These are phyloP conservation scores for Tholera decimalis DNA, from an alignment of 2,888 invertebrate genomes.

Conservation along the genomic window DNA sequence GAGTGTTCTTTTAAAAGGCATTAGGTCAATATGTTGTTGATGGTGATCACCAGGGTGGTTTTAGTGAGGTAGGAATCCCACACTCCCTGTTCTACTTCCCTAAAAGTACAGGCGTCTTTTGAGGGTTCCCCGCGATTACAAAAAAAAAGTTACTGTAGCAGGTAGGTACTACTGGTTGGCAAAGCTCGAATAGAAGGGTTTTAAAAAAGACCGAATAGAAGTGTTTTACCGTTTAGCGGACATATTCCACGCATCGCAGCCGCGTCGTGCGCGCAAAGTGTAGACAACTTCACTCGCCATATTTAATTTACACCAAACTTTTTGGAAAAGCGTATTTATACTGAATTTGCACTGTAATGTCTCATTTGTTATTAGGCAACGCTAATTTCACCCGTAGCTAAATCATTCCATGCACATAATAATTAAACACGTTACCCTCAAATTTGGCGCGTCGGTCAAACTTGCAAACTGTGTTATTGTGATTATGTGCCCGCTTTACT, in stretches of 20 bases:
- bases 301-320: constrained; percentile 84
- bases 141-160: not conserved
- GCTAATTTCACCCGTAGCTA: constrained; percentile 78
- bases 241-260: constrained; percentile 75
- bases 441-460: constrained; percentile 77
- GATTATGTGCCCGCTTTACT: constrained; percentile 71
- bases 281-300: constrained; percentile 76
- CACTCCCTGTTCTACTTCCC: no score
- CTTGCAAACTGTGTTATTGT: constrained; percentile 77
- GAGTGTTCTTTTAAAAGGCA: no score
- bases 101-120: no score
- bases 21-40: no score
- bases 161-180: not conserved
- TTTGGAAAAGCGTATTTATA: constrained; percentile 78
- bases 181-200: constrained; percentile 13
- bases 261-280: constrained; percentile 76
- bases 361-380: constrained; percentile 82
- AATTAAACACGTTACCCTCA: constrained; percentile 79
- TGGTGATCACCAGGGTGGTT: no score
- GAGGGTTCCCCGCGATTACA: no score
- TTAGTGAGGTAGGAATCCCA: no score
- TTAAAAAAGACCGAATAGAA: constrained; percentile 58
- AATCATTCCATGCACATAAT: constrained; percentile 81
- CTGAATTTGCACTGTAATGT: constrained; percentile 83
- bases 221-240: constrained; percentile 53